These are phyloP conservation scores for Oryzias woworae DNA, from an alignment of 2,113 vertebrate genomes.

Conservation along the genomic window DNA sequence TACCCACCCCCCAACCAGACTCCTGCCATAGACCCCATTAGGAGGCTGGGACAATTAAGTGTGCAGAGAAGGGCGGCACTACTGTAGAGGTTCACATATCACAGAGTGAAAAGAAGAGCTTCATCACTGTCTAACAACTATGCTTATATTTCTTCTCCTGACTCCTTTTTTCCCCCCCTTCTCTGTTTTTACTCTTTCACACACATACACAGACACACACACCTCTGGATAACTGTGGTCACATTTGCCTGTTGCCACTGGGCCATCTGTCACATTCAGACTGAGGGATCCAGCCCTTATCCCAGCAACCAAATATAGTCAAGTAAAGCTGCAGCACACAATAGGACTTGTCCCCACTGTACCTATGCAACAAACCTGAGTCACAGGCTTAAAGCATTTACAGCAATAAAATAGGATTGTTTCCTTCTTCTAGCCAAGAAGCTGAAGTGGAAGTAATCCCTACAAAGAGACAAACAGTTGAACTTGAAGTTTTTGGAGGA, in stretches of 20 bases:
- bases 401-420: conserved; percentile 20
- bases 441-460: background rate
- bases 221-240: conserved; percentile 69
- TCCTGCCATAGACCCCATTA: conserved; percentile 30
- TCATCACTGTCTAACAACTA: conserved; percentile 35
- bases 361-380: conserved; percentile 36
- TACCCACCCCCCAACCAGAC: conserved; percentile 49
- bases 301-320: conserved; percentile 81
- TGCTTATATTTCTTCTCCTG: conserved; percentile 24
- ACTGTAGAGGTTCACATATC: conserved; percentile 29
- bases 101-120: conserved; percentile 32
- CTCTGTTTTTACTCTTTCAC: background rate
- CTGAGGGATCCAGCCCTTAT: conserved; percentile 66
- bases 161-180: background rate
- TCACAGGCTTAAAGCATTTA: conserved; percentile 33
- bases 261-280: conserved; percentile 77
- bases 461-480: background rate
- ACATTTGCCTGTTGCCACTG: conserved; percentile 70
- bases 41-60: conserved; percentile 17
- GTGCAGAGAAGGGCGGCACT: conserved; percentile 1
- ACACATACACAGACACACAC: conserved; percentile 32
- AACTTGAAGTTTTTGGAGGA: background rate
- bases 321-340: conserved; percentile 63
- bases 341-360: conserved; percentile 45
- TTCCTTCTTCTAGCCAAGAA: conserved; percentile 9